A percentile compares a stretch with the other conserved stretches of the same genome.
Conservation (phyloP, 2,888 invertebrate species). For the Incurvaria masculella region DNA sequence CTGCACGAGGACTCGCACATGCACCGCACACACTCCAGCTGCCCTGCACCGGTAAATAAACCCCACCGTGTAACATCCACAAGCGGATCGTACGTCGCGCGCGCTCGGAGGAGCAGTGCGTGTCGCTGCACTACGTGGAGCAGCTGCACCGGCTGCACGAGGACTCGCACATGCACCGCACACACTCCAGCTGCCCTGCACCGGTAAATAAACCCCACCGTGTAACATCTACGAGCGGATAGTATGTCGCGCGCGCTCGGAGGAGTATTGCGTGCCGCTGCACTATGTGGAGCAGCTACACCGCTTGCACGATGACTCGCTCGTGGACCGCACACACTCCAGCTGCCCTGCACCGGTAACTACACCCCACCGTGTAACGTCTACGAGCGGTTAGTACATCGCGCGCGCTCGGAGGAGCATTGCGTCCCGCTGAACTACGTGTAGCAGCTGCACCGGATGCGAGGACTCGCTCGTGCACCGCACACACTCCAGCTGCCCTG, state of each 20-base stretch:
- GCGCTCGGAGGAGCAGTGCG: conserved; percentile 74
- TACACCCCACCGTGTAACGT: conserved; percentile 65
- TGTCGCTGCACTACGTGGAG: conserved; percentile 77
- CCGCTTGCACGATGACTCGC: conserved; percentile 70
- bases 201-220: too few species aligned
- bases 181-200: conserved; percentile 58
- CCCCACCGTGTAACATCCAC: too few species aligned
- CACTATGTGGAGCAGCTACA: conserved; percentile 79
- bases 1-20: conserved; percentile 72
- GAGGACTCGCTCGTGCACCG: conserved; percentile 67
- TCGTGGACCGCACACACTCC: conserved; percentile 57
- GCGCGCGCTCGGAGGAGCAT: conserved; percentile 77
- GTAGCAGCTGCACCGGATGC: conserved; percentile 69
- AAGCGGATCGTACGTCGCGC: conserved; percentile 72
- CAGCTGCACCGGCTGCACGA: conserved; percentile 76
- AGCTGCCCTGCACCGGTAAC: conserved; percentile 64
- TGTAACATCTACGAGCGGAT: conserved; percentile 76
- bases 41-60: conserved; percentile 67
- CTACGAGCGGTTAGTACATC: conserved; percentile 66
- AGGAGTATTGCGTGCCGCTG: conserved; percentile 78
- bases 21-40: conserved; percentile 52
- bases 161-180: conserved; percentile 63
- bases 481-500: conserved; percentile 57
- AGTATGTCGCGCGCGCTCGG: conserved; percentile 67
- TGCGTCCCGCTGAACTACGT: conserved; percentile 79